Percentiles rank a stretch among this genome's conserved stretches.
phyloP scores from a whole-genome alignment of 2,888 invertebrate genomes.

The Nycteola revayana region DNA sequence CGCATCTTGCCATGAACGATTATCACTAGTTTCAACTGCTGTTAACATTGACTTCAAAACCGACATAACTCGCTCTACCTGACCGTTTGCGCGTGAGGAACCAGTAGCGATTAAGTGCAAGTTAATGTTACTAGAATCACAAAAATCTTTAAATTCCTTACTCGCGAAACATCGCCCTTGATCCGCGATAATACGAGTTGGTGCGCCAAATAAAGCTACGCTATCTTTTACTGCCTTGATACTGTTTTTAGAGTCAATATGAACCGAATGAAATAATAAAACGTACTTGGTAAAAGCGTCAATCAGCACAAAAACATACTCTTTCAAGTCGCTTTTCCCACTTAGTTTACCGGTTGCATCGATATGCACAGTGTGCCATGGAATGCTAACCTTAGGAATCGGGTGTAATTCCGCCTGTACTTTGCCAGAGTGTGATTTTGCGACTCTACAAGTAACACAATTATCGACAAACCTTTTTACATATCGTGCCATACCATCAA shows the following conservation, averaged over 20 bases:
- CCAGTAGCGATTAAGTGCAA: slow-evolving; percentile 26
- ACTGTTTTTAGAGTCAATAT: neutral
- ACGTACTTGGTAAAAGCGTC: slow-evolving; percentile 5
- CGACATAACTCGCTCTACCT: slow-evolving; percentile 21
- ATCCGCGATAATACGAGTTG: slow-evolving; percentile 2
- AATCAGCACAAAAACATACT: neutral
- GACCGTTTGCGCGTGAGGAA: slow-evolving; percentile 20
- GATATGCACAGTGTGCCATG: slow-evolving; percentile 6
- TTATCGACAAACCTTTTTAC: slow-evolving; percentile 5
- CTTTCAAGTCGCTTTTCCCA: neutral
- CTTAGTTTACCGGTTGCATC: neutral
- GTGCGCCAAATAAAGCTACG: slow-evolving; percentile 3
- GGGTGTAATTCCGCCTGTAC: slow-evolving; percentile 24
- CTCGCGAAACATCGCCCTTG: slow-evolving; percentile 4
- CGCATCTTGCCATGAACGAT: neutral
- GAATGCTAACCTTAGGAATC: slow-evolving; percentile 11
- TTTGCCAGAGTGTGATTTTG: slow-evolving; percentile 24
- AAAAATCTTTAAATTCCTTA: slow-evolving; percentile 19
- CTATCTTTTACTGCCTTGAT: neutral
- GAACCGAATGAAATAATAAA: neutral
- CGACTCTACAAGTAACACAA: slow-evolving; percentile 22
- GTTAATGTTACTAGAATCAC: slow-evolving; percentile 13
- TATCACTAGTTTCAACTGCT: neutral
- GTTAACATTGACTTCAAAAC: slow-evolving; percentile 4
- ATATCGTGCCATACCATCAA: slow-evolving; percentile 1